Percentiles rank a stretch among this genome's conserved stretches.
Evolutionary conservation across 2,113 vertebrate species (phyloP).

Genomic region (Ceyx cyanopectus): DNA sequence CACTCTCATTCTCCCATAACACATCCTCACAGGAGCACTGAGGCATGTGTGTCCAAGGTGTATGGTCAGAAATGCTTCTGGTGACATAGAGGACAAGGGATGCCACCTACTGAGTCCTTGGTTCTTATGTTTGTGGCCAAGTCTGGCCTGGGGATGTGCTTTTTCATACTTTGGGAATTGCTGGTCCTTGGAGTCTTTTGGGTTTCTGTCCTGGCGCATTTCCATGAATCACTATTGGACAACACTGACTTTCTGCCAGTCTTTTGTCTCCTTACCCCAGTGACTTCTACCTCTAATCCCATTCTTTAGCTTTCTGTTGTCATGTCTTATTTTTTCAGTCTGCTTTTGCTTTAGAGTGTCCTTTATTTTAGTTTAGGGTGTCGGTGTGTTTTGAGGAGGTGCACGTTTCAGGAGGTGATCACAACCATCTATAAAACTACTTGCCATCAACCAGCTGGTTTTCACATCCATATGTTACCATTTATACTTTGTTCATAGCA

Average conservation of each 20-base stretch:
- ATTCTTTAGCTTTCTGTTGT: not conserved
- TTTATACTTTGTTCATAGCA: not conserved
- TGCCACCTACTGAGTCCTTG: not conserved
- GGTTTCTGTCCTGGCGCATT: not conserved
- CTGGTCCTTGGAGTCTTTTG: not conserved
- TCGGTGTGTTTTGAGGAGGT: not conserved
- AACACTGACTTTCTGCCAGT: accelerated
- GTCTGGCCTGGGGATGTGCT: not conserved
- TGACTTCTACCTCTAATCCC: not conserved
- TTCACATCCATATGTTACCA: not conserved
- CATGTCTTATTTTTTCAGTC: not conserved
- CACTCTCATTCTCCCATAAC: not conserved
- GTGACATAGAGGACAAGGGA: not conserved
- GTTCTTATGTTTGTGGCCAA: not conserved
- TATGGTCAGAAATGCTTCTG: not conserved
- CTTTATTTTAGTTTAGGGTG: not conserved
- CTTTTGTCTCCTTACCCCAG: not conserved
- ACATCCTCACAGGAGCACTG: not conserved
- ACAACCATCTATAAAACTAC: not conserved
- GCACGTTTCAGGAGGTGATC: not conserved
- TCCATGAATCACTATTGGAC: not conserved
- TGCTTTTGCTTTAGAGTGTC: not conserved
- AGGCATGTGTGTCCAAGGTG: accelerated
- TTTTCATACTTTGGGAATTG: not conserved
- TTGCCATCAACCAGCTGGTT: not conserved